A percentile compares a stretch with the other conserved stretches of the same genome.
Evolutionary conservation across 1,140 invertebrate genomes (phyloP).

Genomic region (Laodelphax striatellus): DNA sequence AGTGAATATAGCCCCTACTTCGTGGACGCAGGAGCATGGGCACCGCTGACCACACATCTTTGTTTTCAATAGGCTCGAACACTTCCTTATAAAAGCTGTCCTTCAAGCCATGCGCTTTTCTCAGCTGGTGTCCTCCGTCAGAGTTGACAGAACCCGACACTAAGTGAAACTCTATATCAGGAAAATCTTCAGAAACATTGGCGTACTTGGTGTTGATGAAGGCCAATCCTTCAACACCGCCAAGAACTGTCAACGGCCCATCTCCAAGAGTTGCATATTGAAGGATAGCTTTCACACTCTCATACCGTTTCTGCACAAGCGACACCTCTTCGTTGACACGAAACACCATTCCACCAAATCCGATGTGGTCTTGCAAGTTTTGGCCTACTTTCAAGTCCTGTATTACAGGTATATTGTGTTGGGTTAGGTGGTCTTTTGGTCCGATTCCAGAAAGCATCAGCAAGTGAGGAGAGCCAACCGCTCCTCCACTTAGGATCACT

Average conservation of each 20-base stretch:
- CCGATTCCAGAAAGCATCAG: constrained; percentile 80
- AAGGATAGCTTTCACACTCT: constrained; percentile 56
- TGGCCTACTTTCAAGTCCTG: constrained; percentile 63
- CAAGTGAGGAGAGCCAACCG: constrained; percentile 66
- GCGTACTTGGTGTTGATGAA: constrained; percentile 73
- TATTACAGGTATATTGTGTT: constrained; percentile 53
- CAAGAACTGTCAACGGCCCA: constrained; percentile 45
- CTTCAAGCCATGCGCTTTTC: neutral
- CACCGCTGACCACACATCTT: neutral
- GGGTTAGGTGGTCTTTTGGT: constrained; percentile 53
- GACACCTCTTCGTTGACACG: constrained; percentile 62
- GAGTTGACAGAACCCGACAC: constrained; percentile 70
- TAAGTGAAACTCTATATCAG: constrained; percentile 78
- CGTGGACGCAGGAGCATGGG: constrained; percentile 34
- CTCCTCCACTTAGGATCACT: constrained; percentile 57
- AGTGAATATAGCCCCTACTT: constrained; percentile 51
- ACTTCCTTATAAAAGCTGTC: neutral
- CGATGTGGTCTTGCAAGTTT: constrained; percentile 84
- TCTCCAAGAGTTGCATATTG: constrained; percentile 43
- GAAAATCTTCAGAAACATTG: constrained; percentile 45
- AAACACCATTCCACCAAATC: constrained; percentile 71
- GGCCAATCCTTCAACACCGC: constrained; percentile 69
- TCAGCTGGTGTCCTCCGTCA: constrained; percentile 30
- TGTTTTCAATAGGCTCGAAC: neutral
- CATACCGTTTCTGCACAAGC: constrained; percentile 61